Evolutionary conservation across 2,888 invertebrate species (phyloP), one percentile per base, ranked within the genome.

Genomic region (Agonum fuliginosum): DNA sequence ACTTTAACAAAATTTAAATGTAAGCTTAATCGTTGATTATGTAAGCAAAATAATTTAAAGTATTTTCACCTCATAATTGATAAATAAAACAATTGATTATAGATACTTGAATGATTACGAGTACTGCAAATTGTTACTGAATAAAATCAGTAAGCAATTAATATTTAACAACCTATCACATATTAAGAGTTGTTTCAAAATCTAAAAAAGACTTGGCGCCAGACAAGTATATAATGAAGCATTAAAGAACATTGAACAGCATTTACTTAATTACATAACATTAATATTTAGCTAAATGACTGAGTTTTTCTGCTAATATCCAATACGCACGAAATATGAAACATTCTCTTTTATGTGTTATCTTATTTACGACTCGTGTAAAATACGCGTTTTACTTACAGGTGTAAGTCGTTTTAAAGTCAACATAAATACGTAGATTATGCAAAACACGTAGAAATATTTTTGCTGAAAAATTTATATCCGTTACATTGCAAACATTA

Each of bases 321-420:
- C 10, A 48, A 48, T 48, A 24, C 37, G 37, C n/a, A 37, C 37
- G 37, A n/a, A 12, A 37, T 54, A 22, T 22, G 22, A 54, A 54
- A 54, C 54, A 54, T 54, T 54, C 54, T 54, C 54, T 54, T 54
- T 54, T 22, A 54, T 22, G 17, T 2, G 20, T 48, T 48, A 48
- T 48, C 48, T 48, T 20, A 48, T 48, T 54, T 54, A 54, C 54
- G 54, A 65, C 65, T 8, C 62, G 14, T 20, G 41, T 41, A 37
- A 41, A 67, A 19, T 67, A 37, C 20, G 12, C n/a, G 24, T 24
- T 30, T n/a, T 65, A 58, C 30, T 67, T 67, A 67, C 67, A 67
- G 20, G 67, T 67, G 67, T 41, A 19, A 67, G 37, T 65, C 41
- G 17, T 65, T 19, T 34, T 34, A 65, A 65, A 37, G 67, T 67